Percentiles rank a stretch among this genome's conserved stretches.
Evolutionary conservation across 1,140 invertebrate genomes (phyloP).

Genomic region (Solenopsis fugax): DNA sequence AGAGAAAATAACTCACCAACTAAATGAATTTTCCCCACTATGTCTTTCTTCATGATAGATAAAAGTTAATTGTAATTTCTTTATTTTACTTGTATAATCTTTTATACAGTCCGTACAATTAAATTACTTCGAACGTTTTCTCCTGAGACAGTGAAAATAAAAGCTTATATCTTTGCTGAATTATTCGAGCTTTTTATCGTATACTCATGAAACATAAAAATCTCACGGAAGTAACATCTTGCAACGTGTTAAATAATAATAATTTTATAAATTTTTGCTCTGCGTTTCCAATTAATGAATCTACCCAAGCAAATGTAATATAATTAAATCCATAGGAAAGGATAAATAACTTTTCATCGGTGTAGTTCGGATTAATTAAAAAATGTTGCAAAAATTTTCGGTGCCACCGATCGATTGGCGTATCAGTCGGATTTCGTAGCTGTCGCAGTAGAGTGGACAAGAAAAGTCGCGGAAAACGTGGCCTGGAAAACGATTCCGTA

Average conservation of each 20-base stretch:
- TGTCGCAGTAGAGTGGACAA: slow-evolving; percentile 37
- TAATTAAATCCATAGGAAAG: background rate
- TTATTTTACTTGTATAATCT: slow-evolving; percentile 28
- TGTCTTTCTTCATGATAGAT: slow-evolving; percentile 15
- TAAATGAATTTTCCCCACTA: slow-evolving; percentile 18
- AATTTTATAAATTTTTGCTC: background rate
- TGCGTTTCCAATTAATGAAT: no score
- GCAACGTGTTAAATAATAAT: background rate
- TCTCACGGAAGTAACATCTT: background rate
- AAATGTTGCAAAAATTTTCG: slow-evolving; percentile 15
- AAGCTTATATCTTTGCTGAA: slow-evolving; percentile 6
- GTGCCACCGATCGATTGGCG: background rate
- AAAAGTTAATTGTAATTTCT: slow-evolving; percentile 22
- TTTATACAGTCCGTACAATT: slow-evolving; percentile 8
- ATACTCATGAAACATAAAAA: background rate
- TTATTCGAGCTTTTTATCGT: background rate
- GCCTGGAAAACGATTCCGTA: slow-evolving; percentile 47
- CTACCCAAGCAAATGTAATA: background rate
- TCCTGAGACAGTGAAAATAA: background rate
- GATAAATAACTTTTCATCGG: slow-evolving; percentile 1
- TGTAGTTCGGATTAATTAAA: background rate
- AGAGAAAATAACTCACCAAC: background rate
- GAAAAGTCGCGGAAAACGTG: slow-evolving; percentile 55
- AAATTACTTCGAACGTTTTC: slow-evolving; percentile 30
- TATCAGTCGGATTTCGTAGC: slow-evolving; percentile 13